Base-by-base conservation (phyloP, 2,888 invertebrate species). In the Zele albiditarsus region DNA sequence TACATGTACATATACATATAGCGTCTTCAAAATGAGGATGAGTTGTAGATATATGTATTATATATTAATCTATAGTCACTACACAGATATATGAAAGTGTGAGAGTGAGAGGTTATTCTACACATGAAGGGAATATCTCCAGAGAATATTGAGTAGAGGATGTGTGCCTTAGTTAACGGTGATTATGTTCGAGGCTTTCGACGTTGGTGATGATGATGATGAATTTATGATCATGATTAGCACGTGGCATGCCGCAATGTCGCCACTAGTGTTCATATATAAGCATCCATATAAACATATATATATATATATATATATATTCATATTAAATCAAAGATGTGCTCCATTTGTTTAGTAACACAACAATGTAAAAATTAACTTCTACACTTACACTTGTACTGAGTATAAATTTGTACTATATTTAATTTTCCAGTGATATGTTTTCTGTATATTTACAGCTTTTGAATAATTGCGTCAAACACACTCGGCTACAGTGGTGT, bases 191-290 rank as follows among this genome's bases (percentile, higher is more conserved):
- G 74, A 71, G 77, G 72, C 78, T 78, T 77, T 78, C 73, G 77
- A 80, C 78, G 79, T 75, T 78, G 66, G 74, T 31, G 71, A 71
- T 82, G 80, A 80, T 81, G 82, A 83, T 84, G 83, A 84, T 85
- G 81, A 84, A 85, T 85, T 85, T 84, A 85, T 82, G 84, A 82
- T 80, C 83, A 82, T 83, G 83, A 85, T 85, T 85, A 85, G 83
- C 83, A 79, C 78, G 78, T 77, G 77, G 79, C 81, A 79, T 82
- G 79, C 84, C 82, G 79, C 81, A 81, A 81, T 80, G 81, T 84
- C 81, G 84, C 85, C 85, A 85, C 85, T 71, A 83, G 85, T 85
- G 82, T 84, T 84, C 77, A 49, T 70, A 60, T 53, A 23, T 33
- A 49, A 20, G 8, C n/a, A 53, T 53, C 2, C n/a, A 53, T 23